These are phyloP conservation scores for Stegostoma tigrinum DNA, from an alignment of 2,113 vertebrate species.

Conservation along the genomic window DNA sequence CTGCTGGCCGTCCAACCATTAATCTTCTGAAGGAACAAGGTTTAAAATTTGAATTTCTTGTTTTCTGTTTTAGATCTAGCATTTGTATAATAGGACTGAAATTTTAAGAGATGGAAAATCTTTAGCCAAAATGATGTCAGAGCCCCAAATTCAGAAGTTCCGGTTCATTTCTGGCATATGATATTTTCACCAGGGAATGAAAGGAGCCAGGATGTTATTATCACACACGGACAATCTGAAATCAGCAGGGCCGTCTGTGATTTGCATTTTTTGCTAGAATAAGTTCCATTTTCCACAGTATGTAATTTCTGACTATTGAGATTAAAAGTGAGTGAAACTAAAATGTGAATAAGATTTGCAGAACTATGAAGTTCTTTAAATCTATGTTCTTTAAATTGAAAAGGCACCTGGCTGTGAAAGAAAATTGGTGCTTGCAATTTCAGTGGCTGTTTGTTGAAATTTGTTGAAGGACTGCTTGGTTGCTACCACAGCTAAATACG, in stretches of 20 bases:
- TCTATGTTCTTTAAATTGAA: too few species aligned
- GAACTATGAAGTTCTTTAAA: too few species aligned
- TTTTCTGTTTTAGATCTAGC: not conserved
- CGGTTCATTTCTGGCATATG: not conserved
- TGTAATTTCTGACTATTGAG: not conserved
- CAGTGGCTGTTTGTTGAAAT: too few species aligned
- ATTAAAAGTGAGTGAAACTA: not conserved
- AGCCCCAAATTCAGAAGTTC: not conserved
- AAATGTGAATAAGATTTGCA: too few species aligned
- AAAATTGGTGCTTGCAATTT: too few species aligned
- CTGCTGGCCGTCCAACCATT: slow-evolving; percentile 90
- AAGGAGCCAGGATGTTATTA: not conserved
- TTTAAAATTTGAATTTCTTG: slow-evolving; percentile 46
- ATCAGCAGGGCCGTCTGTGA: not conserved
- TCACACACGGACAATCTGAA: not conserved
- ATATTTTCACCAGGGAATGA: not conserved
- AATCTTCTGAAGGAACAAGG: slow-evolving; percentile 84
- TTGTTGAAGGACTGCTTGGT: too few species aligned
- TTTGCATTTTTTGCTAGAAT: not conserved
- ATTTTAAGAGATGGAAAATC: not conserved
- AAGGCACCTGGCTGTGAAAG: too few species aligned
- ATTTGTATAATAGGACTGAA: not conserved
- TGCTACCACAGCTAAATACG: too few species aligned
- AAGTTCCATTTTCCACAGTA: not conserved
- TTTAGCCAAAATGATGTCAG: not conserved